Evolutionary conservation across 1,140 invertebrate genomes (phyloP).

Genomic region (Cydia strobilella): DNA sequence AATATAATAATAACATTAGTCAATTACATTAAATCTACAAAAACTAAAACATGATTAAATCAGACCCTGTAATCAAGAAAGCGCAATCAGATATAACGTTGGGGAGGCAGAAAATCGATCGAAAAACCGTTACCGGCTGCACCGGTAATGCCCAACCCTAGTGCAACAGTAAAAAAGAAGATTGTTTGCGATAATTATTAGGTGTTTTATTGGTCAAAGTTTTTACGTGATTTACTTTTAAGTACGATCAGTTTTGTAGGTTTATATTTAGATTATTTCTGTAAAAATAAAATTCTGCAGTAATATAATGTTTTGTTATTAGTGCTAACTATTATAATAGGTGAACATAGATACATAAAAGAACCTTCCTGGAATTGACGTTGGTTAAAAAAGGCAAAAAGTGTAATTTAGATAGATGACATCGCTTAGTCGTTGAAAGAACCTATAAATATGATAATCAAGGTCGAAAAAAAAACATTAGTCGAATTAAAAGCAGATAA

Average conservation of each 20-base stretch:
- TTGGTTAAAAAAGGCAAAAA: background rate
- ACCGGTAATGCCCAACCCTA: slow-evolving; percentile 23
- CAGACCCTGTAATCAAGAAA: background rate
- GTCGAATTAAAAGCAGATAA: background rate
- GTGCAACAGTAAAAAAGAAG: slow-evolving; percentile 16
- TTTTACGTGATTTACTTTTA: background rate
- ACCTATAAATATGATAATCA: slow-evolving; percentile 10
- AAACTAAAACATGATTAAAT: slow-evolving; percentile 16
- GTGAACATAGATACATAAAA: too few species aligned
- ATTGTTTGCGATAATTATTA: background rate
- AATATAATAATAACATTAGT: background rate
- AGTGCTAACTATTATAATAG: background rate
- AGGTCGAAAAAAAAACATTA: background rate
- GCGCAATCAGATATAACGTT: slow-evolving; percentile 6
- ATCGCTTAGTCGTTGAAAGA: background rate
- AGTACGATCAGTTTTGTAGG: background rate
- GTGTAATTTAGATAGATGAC: background rate
- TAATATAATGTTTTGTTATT: background rate
- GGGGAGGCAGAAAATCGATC: slow-evolving; percentile 30
- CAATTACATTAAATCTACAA: background rate
- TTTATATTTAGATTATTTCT: too few species aligned
- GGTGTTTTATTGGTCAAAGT: background rate
- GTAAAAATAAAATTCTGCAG: background rate
- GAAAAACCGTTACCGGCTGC: slow-evolving; percentile 23
- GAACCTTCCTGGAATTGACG: too few species aligned